Percentiles rank a stretch among this genome's conserved stretches.
These are phyloP conservation scores for Linnaemya tessellans DNA, from an alignment of 2,888 invertebrate genomes.

Conservation along the genomic window DNA sequence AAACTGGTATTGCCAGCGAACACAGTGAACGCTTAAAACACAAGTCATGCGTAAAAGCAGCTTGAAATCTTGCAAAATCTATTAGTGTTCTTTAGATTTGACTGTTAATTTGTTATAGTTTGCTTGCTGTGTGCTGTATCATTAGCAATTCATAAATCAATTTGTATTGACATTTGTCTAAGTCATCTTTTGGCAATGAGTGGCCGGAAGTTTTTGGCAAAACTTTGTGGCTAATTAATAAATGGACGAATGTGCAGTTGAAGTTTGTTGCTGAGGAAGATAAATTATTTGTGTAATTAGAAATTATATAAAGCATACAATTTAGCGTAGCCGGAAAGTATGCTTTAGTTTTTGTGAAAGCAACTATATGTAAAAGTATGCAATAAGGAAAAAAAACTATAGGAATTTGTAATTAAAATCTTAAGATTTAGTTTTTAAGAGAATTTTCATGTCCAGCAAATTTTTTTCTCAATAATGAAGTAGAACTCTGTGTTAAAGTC, in stretches of 20 bases:
- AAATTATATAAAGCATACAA: constrained; percentile 13
- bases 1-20: not conserved
- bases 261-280: constrained; percentile 60
- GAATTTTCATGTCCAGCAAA: too few species aligned
- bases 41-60: not conserved
- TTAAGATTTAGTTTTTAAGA: too few species aligned
- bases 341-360: not conserved
- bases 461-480: too few species aligned
- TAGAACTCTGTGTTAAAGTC: too few species aligned
- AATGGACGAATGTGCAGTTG: constrained; percentile 57
- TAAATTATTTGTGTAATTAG: constrained; percentile 65
- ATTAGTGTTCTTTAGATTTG: not conserved
- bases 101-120: constrained; percentile 30
- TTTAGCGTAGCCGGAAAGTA: not conserved
- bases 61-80: not conserved
- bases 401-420: not conserved
- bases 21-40: not conserved
- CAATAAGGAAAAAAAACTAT: not conserved
- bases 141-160: constrained; percentile 72
- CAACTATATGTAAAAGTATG: not conserved
- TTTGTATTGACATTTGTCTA: constrained; percentile 64
- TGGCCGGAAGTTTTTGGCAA: constrained; percentile 50
- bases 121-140: constrained; percentile 27
- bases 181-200: constrained; percentile 51
- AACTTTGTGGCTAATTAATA: constrained; percentile 69